phyloP scores from a whole-genome alignment of 2,113 vertebrate genomes.

The Anguilla japonica region DNA sequence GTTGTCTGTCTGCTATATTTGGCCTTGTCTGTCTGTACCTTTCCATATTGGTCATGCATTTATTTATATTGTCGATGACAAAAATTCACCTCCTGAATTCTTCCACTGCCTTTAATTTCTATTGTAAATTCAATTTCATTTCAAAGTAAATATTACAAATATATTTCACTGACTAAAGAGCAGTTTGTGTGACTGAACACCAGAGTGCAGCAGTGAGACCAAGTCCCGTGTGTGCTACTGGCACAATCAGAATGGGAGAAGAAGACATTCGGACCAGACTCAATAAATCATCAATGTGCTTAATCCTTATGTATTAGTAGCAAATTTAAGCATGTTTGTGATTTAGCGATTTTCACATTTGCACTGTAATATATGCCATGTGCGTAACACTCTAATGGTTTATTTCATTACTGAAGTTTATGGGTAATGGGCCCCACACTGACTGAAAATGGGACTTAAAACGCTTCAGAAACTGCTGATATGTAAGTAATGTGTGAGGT shows the following conservation, averaged over 20 bases:
- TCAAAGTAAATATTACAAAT: background rate
- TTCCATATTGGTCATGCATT: no score
- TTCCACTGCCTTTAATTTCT: no score
- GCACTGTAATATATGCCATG: background rate
- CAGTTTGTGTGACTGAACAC: constrained; percentile 50
- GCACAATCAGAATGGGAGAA: background rate
- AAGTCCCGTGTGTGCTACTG: constrained; percentile 49
- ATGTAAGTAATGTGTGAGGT: no score
- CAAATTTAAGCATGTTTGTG: background rate
- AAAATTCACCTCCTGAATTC: no score
- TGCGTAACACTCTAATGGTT: no score
- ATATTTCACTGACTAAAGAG: constrained; percentile 21
- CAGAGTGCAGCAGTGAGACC: constrained; percentile 67
- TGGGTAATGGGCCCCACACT: no score
- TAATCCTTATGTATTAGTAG: background rate
- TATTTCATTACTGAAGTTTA: background rate
- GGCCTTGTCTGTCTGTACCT: no score
- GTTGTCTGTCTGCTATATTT: no score
- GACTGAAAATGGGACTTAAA: no score
- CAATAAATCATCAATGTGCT: background rate
- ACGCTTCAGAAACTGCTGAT: no score
- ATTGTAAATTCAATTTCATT: no score
- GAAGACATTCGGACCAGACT: background rate
- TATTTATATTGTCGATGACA: no score
- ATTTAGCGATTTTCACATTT: background rate